phyloP scores from a whole-genome alignment of 2,888 invertebrate species.

The Aspidiotus destructor region DNA sequence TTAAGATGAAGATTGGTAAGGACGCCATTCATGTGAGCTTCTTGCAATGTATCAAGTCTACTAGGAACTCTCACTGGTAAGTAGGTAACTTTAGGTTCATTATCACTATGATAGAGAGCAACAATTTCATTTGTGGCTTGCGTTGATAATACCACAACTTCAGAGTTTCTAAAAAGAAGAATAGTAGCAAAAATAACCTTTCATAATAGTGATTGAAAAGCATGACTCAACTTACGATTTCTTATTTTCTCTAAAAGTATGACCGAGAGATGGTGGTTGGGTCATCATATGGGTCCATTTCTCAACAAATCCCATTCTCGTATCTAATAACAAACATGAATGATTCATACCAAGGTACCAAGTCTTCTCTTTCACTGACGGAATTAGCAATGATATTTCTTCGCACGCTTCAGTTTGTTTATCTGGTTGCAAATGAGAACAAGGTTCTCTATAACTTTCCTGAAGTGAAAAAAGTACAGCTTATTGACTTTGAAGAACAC shows the following conservation, averaged over 20 bases:
- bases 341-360: constrained; percentile 33
- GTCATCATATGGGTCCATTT: constrained; percentile 35
- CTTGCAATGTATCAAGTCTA: constrained; percentile 23
- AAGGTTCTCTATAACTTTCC: constrained; percentile 2
- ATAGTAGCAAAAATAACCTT: background rate
- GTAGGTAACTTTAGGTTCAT: background rate
- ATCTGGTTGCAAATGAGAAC: background rate
- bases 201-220: background rate
- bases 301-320: constrained; percentile 29
- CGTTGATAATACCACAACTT: constrained; percentile 10
- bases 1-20: constrained; percentile 3
- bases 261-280: constrained; percentile 27
- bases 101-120: constrained; percentile 17
- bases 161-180: background rate
- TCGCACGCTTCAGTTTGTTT: constrained; percentile 17
- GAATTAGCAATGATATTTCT: constrained; percentile 21
- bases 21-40: constrained; percentile 16
- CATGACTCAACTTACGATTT: constrained; percentile 2
- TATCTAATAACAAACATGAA: constrained; percentile 33
- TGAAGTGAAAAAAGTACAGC: constrained; percentile 1
- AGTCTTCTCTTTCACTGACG: constrained; percentile 9
- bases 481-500: background rate
- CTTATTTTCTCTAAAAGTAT: background rate
- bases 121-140: constrained; percentile 16
- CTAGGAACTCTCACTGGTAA: constrained; percentile 17